Conservation (phyloP, 2,888 invertebrate species). For the Drosophila subquinaria region DNA sequence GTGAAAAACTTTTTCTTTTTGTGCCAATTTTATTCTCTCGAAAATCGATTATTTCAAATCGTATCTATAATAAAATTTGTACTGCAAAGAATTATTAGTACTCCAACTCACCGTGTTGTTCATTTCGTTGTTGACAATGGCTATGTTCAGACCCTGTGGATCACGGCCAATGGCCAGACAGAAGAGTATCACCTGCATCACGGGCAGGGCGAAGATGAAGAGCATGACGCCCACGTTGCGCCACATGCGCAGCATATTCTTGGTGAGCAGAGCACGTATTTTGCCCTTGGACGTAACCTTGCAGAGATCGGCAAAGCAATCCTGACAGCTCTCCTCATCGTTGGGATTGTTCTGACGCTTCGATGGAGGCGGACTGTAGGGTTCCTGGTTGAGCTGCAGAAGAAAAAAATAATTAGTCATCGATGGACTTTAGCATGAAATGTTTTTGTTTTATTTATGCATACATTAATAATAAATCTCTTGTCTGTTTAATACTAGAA, state of each 20-base stretch:
- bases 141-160: slow-evolving; percentile 92
- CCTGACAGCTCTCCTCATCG: slow-evolving; percentile 82
- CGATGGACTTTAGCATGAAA: too few species aligned
- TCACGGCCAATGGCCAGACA: slow-evolving; percentile 96
- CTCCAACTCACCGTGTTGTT: slow-evolving; percentile 82
- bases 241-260: slow-evolving; percentile 97
- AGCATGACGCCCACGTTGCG: slow-evolving; percentile 96
- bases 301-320: slow-evolving; percentile 82
- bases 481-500: too few species aligned
- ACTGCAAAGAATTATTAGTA: too few species aligned
- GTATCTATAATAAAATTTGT: neutral
- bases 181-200: slow-evolving; percentile 97
- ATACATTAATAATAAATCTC: too few species aligned
- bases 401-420: neutral
- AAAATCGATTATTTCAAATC: too few species aligned
- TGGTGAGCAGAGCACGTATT: slow-evolving; percentile 93
- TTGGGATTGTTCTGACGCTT: slow-evolving; percentile 78
- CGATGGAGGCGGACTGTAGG: slow-evolving; percentile 80
- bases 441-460: too few species aligned
- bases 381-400: slow-evolving; percentile 83
- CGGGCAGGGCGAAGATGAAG: slow-evolving; percentile 97
- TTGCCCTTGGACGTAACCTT: slow-evolving; percentile 91
- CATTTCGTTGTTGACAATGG: slow-evolving; percentile 91
- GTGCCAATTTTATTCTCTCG: too few species aligned
- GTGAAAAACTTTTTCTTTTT: too few species aligned